Base-by-base conservation (phyloP, 2,113 vertebrate genomes). In the Burhinus oedicnemus region DNA sequence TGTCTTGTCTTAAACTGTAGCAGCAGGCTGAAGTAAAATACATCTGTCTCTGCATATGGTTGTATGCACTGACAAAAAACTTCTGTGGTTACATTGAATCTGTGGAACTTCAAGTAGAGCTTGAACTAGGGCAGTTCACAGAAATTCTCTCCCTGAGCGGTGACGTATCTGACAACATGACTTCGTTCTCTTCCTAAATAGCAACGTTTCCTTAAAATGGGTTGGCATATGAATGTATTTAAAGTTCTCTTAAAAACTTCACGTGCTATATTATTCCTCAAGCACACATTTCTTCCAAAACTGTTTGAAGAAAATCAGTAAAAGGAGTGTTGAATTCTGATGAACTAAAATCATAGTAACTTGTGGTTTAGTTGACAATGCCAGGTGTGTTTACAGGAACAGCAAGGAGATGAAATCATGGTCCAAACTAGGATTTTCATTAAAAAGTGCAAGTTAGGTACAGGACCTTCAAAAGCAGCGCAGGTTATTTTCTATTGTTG, bases 21-120 rank as follows among this genome's bases (percentile, higher is more conserved):
- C 87, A 96, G 90, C 91, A 94, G 87, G 89, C 85, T 91, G 71
- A 93, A 95, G 85, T 89, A 89, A 92, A 93, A 78, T 94, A 83
- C 87, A 96, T 96, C 91, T 95, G 93, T 95, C 38, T 90, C 45
- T 95, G 84, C 93, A 85, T 96, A 94, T 96, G 94, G 83, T 34
- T 70, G 45, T 80, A 19, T 85, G 81, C 74, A 36, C 34, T 94
- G 89, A 69, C 79, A 62, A 44, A 78, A 88, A 81, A 36, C 64
- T 72, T 89, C 52, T 0, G 1, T 58, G 62, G 12, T 58, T 92
- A 57, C 23, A 17, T 15, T 55, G 71, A 65, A 58, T 91, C 61
- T 70, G 45, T 86, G 61, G 79, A 79, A 78, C 64, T 93, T 83
- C 6, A 34, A 21, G 40, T 32, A 47, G 45, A 65, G 45, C 45